A percentile compares a stretch with the other conserved stretches of the same genome.
phyloP scores from a whole-genome alignment of 2,888 invertebrate species.

The Drosophila koepferae region DNA sequence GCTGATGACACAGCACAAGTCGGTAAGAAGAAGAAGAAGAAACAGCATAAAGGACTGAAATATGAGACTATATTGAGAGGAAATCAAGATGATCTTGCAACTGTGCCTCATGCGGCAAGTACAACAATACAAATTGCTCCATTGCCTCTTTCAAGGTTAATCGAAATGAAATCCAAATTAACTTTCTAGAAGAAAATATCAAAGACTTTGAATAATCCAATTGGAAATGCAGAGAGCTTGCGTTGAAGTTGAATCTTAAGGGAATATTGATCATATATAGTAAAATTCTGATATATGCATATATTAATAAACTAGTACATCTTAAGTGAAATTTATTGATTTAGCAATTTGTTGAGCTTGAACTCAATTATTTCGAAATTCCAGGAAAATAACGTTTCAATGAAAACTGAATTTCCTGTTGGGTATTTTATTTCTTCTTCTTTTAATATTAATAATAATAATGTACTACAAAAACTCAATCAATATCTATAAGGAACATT shows the following conservation, averaged over 20 bases:
- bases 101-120: constrained; percentile 8
- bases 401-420: neutral
- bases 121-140: neutral
- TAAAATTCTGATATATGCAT: neutral
- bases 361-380: neutral
- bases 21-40: neutral
- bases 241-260: no score
- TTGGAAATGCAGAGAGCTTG: neutral
- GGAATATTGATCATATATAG: neutral
- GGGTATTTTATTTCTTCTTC: neutral
- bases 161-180: neutral
- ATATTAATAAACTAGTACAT: neutral
- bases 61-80: constrained; percentile 5
- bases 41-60: constrained; percentile 18
- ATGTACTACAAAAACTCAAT: no score
- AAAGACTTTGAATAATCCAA: neutral
- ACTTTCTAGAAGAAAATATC: neutral
- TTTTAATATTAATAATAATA: no score
- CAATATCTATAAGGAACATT: no score
- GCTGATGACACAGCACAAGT: constrained; percentile 21
- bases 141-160: constrained; percentile 33
- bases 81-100: constrained; percentile 12
- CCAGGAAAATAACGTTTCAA: neutral
- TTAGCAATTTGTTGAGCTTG: neutral
- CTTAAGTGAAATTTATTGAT: neutral